Conservation (phyloP, 2,888 invertebrate species). For the Euproctis similis region DNA sequence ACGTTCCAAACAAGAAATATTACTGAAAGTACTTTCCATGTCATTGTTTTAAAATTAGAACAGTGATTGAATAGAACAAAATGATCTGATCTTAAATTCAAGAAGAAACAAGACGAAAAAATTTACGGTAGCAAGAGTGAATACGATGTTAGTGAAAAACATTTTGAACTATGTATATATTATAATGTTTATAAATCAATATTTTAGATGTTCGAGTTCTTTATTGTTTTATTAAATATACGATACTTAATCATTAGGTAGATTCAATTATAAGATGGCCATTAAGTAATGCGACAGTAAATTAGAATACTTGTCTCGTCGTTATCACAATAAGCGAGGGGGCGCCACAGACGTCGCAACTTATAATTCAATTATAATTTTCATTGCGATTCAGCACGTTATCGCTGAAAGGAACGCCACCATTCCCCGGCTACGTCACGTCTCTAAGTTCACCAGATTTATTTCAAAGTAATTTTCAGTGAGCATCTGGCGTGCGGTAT, state of each 20-base stretch:
- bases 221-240: no score
- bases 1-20: no score
- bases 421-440: constrained; percentile 23
- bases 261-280: constrained; percentile 11
- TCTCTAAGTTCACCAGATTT: constrained; percentile 56
- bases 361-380: constrained; percentile 39
- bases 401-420: constrained; percentile 16
- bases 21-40: no score
- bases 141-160: no score
- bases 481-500: constrained; percentile 71
- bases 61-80: no score
- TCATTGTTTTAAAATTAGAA: no score
- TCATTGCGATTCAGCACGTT: constrained; percentile 34
- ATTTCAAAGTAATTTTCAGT: constrained; percentile 71
- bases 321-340: constrained; percentile 21
- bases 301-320: constrained; percentile 15
- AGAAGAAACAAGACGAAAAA: no score
- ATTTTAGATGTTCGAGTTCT: no score
- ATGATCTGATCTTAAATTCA: no score
- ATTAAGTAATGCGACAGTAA: constrained; percentile 8
- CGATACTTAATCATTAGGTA: constrained; percentile 12
- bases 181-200: no score
- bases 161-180: no score
- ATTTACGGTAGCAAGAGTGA: no score
- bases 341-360: constrained; percentile 17